Evolutionary conservation across 2,113 vertebrate genomes (phyloP).

Genomic region (Lanius collurio): DNA sequence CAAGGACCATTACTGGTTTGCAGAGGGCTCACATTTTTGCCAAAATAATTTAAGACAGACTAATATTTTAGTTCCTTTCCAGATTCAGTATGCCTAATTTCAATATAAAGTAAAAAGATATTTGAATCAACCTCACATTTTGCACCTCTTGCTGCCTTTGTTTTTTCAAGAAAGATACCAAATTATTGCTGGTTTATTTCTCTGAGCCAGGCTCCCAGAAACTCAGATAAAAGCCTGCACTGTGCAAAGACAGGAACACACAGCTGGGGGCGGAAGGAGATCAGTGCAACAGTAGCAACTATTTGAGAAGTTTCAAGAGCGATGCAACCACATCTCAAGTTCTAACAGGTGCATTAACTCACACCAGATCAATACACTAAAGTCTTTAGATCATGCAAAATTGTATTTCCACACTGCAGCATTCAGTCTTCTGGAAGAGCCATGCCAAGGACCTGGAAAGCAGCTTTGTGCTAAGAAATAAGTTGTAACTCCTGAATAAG

Average conservation of each 20-base stretch:
- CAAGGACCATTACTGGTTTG: not conserved
- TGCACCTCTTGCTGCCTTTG: not conserved
- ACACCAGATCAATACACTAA: not conserved
- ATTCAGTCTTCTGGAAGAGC: not conserved
- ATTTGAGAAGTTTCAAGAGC: not conserved
- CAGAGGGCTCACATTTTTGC: not conserved
- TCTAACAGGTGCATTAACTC: not conserved
- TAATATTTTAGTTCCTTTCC: not conserved
- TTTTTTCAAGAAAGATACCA: not conserved
- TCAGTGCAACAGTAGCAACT: not conserved
- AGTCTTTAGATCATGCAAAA: not conserved
- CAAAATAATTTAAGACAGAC: not conserved
- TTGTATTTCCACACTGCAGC: not conserved
- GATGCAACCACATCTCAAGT: not conserved
- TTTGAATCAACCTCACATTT: not conserved
- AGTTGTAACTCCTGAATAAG: not conserved
- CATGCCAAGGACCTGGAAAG: not conserved
- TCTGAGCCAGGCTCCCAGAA: not conserved
- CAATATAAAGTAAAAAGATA: not conserved
- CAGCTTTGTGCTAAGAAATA: not conserved
- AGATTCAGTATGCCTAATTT: not conserved
- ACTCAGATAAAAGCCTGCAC: not conserved
- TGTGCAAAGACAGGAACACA: not conserved
- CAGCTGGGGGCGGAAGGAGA: not conserved
- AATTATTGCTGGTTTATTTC: not conserved